Evolutionary conservation across 2,888 invertebrate genomes (phyloP), one percentile per base, ranked within the genome.

Genomic region (Mactromeris polynyma): DNA sequence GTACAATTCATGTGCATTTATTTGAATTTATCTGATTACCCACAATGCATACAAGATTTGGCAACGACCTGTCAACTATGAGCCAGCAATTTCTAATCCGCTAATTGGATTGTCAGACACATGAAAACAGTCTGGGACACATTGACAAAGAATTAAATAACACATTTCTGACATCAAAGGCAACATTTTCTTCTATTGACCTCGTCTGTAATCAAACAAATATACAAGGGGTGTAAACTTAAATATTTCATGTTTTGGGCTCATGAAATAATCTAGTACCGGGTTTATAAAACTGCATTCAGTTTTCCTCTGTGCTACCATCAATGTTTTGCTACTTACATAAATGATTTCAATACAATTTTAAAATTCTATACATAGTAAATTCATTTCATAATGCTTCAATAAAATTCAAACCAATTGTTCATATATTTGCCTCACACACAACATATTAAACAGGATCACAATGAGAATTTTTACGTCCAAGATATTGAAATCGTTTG

Each of bases 101-200:
- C 17, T 73, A 73, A 73, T 73, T 73, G 73, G 73, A 73, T 73
- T 73, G 73, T 73, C 73, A 33, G 36, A 73, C 73, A 73, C 11
- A 9, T 64, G 11, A 64, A 64, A 26, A 26, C 26, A 64, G 26
- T 64, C 26, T 64, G 58, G 58, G 58, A n/a, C 26, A 26, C 26
- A n/a, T 64, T 26, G 26, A 64, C 58, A 64, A n/a, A 64, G n/a
- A 11, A 26, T 51, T 9, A 51, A 51, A 51, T 51, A 51, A 51
- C 51, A 2, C 51, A 51, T 51, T 64, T 64, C n/a, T 9, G 58
- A 64, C 58, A 64, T 64, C 58, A 64, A 64, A 64, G 58, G 26
- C 58, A 64, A 26, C 6, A 26, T 64, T 64, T 26, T 26, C 3
- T 26, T 46, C 17, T 46, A 1, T 11, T 21, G 26, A 64, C 26